Evolutionary conservation across 2,113 vertebrate genomes (phyloP), one percentile per base, ranked within the genome.

Genomic region (Phrynosoma platyrhinos): DNA sequence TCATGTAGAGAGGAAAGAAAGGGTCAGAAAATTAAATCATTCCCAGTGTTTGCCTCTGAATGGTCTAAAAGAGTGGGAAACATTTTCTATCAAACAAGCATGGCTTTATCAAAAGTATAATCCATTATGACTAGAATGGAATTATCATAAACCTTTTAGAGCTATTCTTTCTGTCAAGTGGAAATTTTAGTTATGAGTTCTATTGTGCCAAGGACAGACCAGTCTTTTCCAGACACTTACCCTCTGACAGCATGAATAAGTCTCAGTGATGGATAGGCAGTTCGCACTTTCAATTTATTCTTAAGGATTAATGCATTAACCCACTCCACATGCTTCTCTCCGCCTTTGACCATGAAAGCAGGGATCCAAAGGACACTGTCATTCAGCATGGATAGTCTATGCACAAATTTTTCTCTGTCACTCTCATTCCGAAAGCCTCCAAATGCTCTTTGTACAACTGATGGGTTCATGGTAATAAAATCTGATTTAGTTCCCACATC

Each of bases 391-490:
- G 96, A 97, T 68, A 98, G 97, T 92, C 98, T 97, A 90, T 68
- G 96, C 85, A 98, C 97, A 94, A 98, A 98, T 94, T 95, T 97
- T 95, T 97, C 97, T 95, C 95, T 96, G 96, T 97, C 97, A 91
- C 95, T 97, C 91, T 97, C 97, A 93, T 98, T 98, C 85, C 93
- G 96, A 96, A 98, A 97, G 90, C 97, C 97, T 95, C 97, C 97
- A 93, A 98, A 98, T 42, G 97, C 97, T 96, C 97, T 97, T 96
- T 98, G 98, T 92, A 98, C 97, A 92, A 98, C 98, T 89, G 98
- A 98, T 88, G 98, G 98, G 88, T 98, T 98, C 98, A 98, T 98
- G 92, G 98, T 98, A 96, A 98, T 98, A 97, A 98, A 98, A 96
- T 98, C 98, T 91, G 98, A 98, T 94, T 98, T 97, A 94, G 96